Conservation (phyloP, 92 coral and sea anemone genomes). For the Bergia puertoricense region DNA sequence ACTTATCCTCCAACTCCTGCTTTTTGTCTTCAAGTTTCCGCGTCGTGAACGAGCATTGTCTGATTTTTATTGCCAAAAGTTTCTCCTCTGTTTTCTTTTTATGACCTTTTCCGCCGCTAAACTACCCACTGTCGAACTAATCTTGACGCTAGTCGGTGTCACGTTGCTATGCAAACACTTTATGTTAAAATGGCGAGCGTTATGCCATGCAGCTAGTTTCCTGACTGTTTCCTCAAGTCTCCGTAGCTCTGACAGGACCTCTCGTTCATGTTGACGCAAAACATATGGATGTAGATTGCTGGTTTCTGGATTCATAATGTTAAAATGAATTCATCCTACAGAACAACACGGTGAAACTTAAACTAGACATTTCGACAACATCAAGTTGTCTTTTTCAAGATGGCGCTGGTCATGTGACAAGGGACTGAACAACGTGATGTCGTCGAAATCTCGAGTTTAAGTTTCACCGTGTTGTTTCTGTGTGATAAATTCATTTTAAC, state of each 20-base stretch:
- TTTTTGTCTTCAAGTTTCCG: constrained; percentile 39
- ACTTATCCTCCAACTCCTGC: neutral
- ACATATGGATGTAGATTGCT: too few relatives aligned
- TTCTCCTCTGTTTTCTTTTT: constrained; percentile 38
- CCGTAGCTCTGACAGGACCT: neutral
- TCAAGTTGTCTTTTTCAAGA: too few relatives aligned
- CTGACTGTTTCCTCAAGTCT: constrained; percentile 24
- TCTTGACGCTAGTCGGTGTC: too few relatives aligned
- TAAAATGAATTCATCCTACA: too few relatives aligned
- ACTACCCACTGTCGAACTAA: neutral
- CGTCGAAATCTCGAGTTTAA: too few relatives aligned
- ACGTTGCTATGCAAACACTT: neutral
- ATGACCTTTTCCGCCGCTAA: constrained; percentile 25
- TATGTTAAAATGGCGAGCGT: neutral
- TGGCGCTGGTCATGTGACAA: too few relatives aligned
- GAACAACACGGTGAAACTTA: too few relatives aligned
- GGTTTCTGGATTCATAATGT: too few relatives aligned
- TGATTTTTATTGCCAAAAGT: constrained; percentile 38
- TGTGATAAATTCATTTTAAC: too few relatives aligned
- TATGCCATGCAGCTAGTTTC: neutral
- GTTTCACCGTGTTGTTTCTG: too few relatives aligned
- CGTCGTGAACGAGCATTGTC: constrained; percentile 47
- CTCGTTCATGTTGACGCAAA: neutral
- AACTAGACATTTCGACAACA: too few relatives aligned
- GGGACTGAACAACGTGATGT: too few relatives aligned